Evolutionary conservation across 2,888 invertebrate species (phyloP), one percentile per base, ranked within the genome.

Genomic region (Ormyrus rosae): DNA sequence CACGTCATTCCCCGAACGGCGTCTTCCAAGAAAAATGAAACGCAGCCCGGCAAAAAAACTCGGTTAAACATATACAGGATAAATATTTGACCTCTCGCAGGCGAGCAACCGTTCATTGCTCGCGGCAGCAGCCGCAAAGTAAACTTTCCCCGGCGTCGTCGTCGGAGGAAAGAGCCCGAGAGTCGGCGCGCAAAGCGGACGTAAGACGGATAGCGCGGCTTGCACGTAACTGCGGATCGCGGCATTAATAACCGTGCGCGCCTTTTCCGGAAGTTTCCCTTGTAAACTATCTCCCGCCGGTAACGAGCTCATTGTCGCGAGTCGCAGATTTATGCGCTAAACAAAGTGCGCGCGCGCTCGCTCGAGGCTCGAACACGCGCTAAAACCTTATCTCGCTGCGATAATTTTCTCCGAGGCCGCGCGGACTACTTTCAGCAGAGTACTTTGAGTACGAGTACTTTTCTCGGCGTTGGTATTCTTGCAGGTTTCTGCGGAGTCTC

Each of bases 261-360:
- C 34, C 34, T 34, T 34, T 34, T 34, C 2, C 53, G 48, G 50
- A 60, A 60, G 48, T 60, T 78, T 58, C 55, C 72, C 58, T 46
- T 48, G 72, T 78, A 78, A 78, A 78, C 72, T 72, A 72, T 78
- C 67, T 73, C 8, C 64, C 46, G 55, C 50, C 58, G 78, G 67
- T 78, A 78, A 78, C 78, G 72, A 78, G 61, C 72, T 78, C 72
- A 61, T 78, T 78, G 78, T 72, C 67, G 55, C 71, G 65, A 65
- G 53, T 72, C 7, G 60, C 11, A 72, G 61, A 78, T 78, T 72
- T 68, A 78, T 72, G 67, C 68, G 48, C 68, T 65, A 78, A 78
- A 73, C 72, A 78, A 78, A 68, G 56, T 60, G 48, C 13, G 34
- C 78, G 45, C 10, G 13, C 5, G 5, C 50, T 46, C 13, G 8